Conservation (phyloP, 2,113 vertebrate species). For the Gasterosteus nipponicus region DNA sequence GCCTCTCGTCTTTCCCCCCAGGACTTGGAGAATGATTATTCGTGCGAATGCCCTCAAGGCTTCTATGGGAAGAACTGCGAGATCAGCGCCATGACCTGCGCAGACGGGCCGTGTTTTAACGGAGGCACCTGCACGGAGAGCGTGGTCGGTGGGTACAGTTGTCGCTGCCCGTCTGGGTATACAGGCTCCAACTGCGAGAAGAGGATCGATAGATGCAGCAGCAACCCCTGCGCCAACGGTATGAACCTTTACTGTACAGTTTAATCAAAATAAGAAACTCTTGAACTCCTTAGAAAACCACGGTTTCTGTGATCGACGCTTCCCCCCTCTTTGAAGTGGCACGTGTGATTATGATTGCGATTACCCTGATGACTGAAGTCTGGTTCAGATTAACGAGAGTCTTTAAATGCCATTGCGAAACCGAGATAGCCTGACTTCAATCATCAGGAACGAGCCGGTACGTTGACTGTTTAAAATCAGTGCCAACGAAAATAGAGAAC, state of each 20-base stretch:
- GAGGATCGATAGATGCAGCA: conserved; percentile 87
- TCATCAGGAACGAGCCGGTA: no score
- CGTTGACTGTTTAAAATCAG: no score
- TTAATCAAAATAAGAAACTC: background rate
- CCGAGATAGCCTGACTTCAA: no score
- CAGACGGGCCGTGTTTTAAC: conserved; percentile 89
- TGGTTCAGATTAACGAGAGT: no score
- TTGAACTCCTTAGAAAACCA: no score
- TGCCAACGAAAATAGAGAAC: no score
- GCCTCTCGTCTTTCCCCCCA: conserved; percentile 41
- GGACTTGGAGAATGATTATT: conserved; percentile 83
- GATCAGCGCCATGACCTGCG: conserved; percentile 86
- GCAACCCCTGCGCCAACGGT: conserved; percentile 87
- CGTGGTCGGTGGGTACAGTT: conserved; percentile 80
- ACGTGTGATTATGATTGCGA: no score
- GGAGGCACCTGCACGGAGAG: conserved; percentile 85
- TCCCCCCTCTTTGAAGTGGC: no score
- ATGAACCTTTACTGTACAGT: conserved; percentile 8
- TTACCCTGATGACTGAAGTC: no score
- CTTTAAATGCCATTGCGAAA: no score
- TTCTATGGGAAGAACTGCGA: conserved; percentile 91
- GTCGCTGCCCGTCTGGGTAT: conserved; percentile 82
- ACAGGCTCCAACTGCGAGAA: conserved; percentile 94
- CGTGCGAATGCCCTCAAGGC: conserved; percentile 87
- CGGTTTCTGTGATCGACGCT: no score